Evolutionary conservation across 1,140 invertebrate genomes (phyloP), one percentile per base, ranked within the genome.

Genomic region (Ectropis grisescens): DNA sequence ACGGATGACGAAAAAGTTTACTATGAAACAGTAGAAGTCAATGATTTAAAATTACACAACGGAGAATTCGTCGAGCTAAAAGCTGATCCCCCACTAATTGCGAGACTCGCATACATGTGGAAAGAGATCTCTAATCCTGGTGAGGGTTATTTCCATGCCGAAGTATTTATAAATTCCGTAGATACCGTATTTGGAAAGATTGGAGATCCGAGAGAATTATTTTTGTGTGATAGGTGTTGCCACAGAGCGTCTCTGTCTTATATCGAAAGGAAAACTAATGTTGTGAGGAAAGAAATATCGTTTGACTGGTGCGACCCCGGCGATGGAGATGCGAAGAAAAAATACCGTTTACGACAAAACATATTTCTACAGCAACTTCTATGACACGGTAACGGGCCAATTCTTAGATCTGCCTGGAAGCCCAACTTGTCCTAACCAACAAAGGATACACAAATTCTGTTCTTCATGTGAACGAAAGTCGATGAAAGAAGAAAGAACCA

Each of bases 101-200:
- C 88, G 2, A 84, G 84, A 71, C 76, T 95, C 1, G 82, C 85
- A 16, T 91, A 88, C 55, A 88, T 95, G 86, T 93, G 88, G 85
- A 87, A 88, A 78, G 86, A 86, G 58, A 84, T 85, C 29, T 71
- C 60, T 27, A 79, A 69, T 32, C 57, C 64, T 25, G 69, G 68
- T 54, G 41, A 44, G 25, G 78, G 72, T 11, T 82, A 68, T 55
- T 90, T 90, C 49, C 91, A 93, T 71, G 88, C 86, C 6, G 84
- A 88, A 51, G 88, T 90, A 58, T 91, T 89, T 58, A 87, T 87
- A 31, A 85, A 91, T 49, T 89, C 90, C 1, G 85, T 76, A 32
- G 91, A 95, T 44, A 94, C 93, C 0, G 86, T 95, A 41, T 76
- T 96, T 11, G 92, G 91, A 1, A 91, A 94, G 78, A 90, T 90